A percentile compares a stretch with the other conserved stretches of the same genome.
Conservation (phyloP, 2,797 vertebrate genomes). For the Danio aesculapii region DNA sequence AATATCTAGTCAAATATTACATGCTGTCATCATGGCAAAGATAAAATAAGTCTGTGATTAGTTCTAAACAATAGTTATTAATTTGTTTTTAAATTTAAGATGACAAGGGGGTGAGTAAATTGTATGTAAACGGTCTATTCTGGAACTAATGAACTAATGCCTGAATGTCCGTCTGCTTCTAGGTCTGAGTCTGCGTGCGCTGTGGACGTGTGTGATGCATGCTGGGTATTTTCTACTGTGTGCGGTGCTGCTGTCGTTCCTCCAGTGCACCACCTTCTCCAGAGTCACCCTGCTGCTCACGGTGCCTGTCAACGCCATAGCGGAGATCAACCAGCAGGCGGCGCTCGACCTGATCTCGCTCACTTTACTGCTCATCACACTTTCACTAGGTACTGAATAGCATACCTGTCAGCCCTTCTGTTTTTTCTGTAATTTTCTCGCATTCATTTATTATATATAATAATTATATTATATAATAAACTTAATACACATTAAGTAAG, state of each 20-base stretch:
- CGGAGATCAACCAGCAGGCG: constrained; percentile 79
- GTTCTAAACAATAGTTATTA: too few relatives aligned
- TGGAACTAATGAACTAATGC: neutral
- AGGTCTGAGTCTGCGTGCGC: constrained; percentile 78
- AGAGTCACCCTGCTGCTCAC: constrained; percentile 76
- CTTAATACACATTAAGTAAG: too few relatives aligned
- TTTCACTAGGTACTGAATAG: constrained; percentile 70
- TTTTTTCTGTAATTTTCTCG: too few relatives aligned
- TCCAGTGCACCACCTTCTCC: constrained; percentile 73
- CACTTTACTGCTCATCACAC: constrained; percentile 70
- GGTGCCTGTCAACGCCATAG: constrained; percentile 75
- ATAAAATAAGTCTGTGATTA: too few relatives aligned
- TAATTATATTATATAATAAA: too few relatives aligned
- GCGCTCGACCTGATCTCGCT: constrained; percentile 78
- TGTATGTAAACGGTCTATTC: too few relatives aligned
- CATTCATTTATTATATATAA: too few relatives aligned
- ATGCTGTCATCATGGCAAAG: too few relatives aligned
- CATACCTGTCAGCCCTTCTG: too few relatives aligned
- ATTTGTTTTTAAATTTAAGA: too few relatives aligned
- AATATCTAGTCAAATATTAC: too few relatives aligned
- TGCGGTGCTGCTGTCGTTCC: constrained; percentile 79
- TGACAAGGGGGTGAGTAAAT: too few relatives aligned
- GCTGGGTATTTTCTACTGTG: constrained; percentile 77
- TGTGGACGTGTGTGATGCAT: constrained; percentile 79
- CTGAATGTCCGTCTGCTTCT: neutral